phyloP scores from a whole-genome alignment of 2,888 invertebrate species.

The Bimastos eiseni region DNA sequence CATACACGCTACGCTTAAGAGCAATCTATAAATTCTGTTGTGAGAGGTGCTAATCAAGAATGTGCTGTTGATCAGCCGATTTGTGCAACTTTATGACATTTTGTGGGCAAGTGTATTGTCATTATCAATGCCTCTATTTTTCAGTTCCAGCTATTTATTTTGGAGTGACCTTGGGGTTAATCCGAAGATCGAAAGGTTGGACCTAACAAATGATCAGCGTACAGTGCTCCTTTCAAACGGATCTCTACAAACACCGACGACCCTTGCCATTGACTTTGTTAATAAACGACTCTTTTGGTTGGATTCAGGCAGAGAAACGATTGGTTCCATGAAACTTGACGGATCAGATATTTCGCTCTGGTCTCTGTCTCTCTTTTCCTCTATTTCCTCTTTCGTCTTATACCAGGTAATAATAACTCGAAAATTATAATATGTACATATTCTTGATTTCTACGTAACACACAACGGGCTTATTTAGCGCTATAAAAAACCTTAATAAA shows the following conservation, averaged over 20 bases:
- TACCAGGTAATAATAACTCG: background rate
- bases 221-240: background rate
- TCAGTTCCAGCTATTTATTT: background rate
- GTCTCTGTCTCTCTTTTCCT: background rate
- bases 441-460: no score
- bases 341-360: background rate
- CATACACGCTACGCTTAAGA: no score
- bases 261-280: background rate
- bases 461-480: no score
- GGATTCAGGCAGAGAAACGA: background rate
- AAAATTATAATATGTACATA: no score
- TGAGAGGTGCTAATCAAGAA: no score
- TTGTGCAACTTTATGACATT: no score
- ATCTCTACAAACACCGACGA: background rate
- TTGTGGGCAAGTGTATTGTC: no score
- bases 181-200: background rate
- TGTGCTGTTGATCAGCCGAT: no score
- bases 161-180: background rate
- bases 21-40: no score
- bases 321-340: background rate
- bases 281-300: conserved; percentile 1
- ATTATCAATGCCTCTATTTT: background rate
- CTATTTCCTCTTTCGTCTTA: background rate
- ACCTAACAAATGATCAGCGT: background rate
- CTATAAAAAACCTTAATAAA: no score